Conservation (phyloP, 2,888 invertebrate species). For the Hyalella azteca region DNA sequence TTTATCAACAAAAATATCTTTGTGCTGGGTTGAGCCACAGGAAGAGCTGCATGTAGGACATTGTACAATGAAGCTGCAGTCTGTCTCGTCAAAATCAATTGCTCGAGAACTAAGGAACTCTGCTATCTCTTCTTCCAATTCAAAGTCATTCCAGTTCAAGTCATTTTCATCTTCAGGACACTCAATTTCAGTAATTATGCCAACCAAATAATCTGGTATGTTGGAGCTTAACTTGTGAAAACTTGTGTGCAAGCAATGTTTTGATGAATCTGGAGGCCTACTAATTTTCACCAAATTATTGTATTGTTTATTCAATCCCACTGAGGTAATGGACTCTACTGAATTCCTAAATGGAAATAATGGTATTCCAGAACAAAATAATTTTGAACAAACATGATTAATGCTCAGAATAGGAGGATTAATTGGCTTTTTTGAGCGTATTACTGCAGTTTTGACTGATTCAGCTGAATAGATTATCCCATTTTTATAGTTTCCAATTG, state of each 20-base stretch:
- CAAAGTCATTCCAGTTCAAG: not conserved
- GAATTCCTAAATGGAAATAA: too few species aligned
- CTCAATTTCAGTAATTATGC: slow-evolving; percentile 17
- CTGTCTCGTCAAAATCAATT: slow-evolving; percentile 45
- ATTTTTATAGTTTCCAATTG: too few species aligned
- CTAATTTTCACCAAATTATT: too few species aligned
- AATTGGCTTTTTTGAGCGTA: too few species aligned
- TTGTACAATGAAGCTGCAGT: slow-evolving; percentile 43
- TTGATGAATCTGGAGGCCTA: too few species aligned
- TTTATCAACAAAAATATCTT: slow-evolving; percentile 50
- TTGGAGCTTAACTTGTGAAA: not conserved
- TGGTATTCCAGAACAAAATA: too few species aligned
- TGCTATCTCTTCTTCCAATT: slow-evolving; percentile 47
- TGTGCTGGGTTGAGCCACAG: not conserved
- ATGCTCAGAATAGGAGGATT: too few species aligned
- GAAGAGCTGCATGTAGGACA: slow-evolving; percentile 41
- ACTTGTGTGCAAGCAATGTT: slow-evolving; percentile 14
- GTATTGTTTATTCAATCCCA: too few species aligned
- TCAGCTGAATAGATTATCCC: too few species aligned
- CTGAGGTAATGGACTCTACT: too few species aligned
- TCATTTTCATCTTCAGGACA: slow-evolving; percentile 38
- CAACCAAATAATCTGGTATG: slow-evolving; percentile 9
- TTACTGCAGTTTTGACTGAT: too few species aligned
- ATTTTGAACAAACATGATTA: too few species aligned
- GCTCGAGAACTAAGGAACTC: slow-evolving; percentile 45